Evolutionary conservation across 2,113 vertebrate genomes (phyloP).

Genomic region (Philantomba maxwellii): DNA sequence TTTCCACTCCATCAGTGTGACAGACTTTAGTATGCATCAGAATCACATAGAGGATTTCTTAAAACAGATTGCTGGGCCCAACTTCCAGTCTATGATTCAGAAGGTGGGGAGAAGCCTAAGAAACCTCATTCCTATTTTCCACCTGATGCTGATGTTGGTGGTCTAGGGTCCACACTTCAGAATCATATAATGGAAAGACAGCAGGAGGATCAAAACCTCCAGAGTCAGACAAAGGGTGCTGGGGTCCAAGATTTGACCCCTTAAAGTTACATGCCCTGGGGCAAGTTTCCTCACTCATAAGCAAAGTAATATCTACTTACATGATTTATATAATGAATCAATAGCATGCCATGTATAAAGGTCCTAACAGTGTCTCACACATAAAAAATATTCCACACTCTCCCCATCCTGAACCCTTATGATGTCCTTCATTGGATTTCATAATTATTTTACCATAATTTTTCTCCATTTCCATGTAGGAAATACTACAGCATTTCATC

Average conservation of each 20-base stretch:
- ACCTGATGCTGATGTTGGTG: neutral
- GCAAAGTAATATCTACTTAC: neutral
- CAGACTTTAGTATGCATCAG: neutral
- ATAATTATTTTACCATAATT: neutral
- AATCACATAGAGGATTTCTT: neutral
- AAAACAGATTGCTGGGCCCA: neutral
- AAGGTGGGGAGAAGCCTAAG: rapidly evolving
- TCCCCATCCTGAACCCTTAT: neutral
- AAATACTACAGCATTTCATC: neutral
- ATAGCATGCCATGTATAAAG: neutral
- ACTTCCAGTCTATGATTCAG: neutral
- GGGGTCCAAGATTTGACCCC: neutral
- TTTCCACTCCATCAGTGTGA: neutral
- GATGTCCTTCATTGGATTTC: neutral
- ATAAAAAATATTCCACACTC: neutral
- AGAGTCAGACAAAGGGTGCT: neutral
- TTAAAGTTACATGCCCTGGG: neutral
- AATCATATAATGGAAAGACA: neutral
- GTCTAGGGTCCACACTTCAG: neutral
- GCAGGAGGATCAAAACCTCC: neutral
- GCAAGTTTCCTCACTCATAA: neutral
- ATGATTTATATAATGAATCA: neutral
- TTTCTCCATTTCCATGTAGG: neutral
- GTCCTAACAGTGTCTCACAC: neutral
- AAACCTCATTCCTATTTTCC: neutral